phyloP scores from a whole-genome alignment of 2,797 vertebrate genomes.

The Enteromius viviparus region DNA sequence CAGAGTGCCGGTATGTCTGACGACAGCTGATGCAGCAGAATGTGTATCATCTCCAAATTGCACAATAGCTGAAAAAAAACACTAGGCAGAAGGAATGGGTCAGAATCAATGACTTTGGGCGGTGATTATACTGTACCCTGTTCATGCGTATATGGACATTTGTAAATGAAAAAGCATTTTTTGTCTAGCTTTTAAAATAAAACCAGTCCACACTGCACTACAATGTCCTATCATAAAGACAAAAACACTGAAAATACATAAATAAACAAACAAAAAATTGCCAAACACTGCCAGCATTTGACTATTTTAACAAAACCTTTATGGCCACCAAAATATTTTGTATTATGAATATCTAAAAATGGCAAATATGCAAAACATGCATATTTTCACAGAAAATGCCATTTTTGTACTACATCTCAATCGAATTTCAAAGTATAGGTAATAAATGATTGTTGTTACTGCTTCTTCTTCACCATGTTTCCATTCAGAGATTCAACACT shows the following conservation, averaged over 20 bases:
- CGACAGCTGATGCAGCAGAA: slow-evolving; percentile 32
- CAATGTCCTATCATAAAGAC: not conserved
- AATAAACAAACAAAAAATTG: too few species aligned
- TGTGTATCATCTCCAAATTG: not conserved
- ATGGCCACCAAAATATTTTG: not conserved
- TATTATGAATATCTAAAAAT: not conserved
- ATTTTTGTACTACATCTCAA: not conserved
- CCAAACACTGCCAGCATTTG: too few species aligned
- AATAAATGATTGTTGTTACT: not conserved
- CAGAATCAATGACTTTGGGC: not conserved
- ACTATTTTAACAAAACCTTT: not conserved
- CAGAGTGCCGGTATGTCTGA: slow-evolving; percentile 21
- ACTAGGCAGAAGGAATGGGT: slow-evolving; percentile 3
- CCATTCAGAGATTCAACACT: not conserved
- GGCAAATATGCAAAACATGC: not conserved
- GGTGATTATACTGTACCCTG: too few species aligned
- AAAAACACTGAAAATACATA: not conserved
- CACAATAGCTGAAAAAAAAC: slow-evolving; percentile 1
- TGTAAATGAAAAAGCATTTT: not conserved
- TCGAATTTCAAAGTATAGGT: not conserved
- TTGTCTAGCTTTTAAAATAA: not conserved
- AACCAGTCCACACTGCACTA: not conserved
- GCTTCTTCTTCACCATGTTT: not conserved
- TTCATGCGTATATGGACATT: not conserved
- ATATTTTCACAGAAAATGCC: not conserved